phyloP scores from a whole-genome alignment of 1,140 invertebrate genomes.

The Papilio polytes region DNA sequence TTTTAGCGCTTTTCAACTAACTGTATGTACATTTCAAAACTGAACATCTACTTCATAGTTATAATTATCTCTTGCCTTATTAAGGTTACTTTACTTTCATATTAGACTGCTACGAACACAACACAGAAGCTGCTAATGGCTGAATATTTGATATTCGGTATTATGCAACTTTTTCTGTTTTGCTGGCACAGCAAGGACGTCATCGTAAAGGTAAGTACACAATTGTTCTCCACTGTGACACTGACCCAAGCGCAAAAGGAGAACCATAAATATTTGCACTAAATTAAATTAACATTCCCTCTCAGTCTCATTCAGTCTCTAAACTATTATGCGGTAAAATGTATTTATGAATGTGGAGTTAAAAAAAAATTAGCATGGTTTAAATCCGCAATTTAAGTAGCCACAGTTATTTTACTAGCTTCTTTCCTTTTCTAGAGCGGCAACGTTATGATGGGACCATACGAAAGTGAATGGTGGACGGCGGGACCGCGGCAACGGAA shows the following conservation, averaged over 20 bases:
- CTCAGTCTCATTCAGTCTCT: too few species aligned
- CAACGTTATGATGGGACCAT: constrained; percentile 59
- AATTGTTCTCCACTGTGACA: neutral
- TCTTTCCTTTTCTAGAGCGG: constrained; percentile 54
- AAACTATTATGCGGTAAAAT: too few species aligned
- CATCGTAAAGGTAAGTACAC: constrained; percentile 60
- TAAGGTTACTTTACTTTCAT: constrained; percentile 36
- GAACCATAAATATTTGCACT: too few species aligned
- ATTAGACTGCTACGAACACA: constrained; percentile 59
- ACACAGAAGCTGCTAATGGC: constrained; percentile 68
- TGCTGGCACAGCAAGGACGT: constrained; percentile 78
- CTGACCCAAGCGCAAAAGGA: too few species aligned
- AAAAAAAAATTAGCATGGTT: too few species aligned
- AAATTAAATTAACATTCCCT: too few species aligned
- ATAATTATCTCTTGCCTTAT: neutral
- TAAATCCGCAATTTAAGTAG: neutral
- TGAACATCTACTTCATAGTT: neutral
- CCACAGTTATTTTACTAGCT: neutral
- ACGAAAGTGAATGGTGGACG: constrained; percentile 68
- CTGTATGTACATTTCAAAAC: constrained; percentile 56
- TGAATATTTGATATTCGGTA: constrained; percentile 70
- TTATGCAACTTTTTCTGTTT: constrained; percentile 70
- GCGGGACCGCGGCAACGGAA: constrained; percentile 50
- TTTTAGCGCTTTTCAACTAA: constrained; percentile 70
- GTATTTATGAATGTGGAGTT: too few species aligned